Percentiles rank a stretch among this genome's conserved stretches.
Conservation (phyloP, 1,140 invertebrate genomes). For the Rhagoletis zephyria region DNA sequence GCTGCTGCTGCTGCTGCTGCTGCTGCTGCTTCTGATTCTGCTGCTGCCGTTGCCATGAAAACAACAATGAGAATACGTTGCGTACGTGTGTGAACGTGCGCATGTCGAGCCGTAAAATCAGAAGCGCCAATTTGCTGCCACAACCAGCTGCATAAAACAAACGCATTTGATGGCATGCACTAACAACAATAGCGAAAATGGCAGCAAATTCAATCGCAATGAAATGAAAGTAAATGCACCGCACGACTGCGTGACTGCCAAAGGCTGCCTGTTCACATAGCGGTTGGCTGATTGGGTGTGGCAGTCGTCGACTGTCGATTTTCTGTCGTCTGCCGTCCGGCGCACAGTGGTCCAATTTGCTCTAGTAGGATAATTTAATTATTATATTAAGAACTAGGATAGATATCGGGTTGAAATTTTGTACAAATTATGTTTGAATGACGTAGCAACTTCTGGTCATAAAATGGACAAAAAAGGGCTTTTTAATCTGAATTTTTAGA, state of each 20-base stretch:
- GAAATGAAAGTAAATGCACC: conserved; percentile 36
- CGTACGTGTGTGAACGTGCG: not conserved
- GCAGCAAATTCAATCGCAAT: conserved; percentile 30
- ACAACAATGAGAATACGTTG: not conserved
- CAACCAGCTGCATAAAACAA: conserved; percentile 49
- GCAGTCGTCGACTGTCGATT: not conserved
- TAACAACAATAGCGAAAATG: not conserved
- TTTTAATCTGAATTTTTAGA: no score
- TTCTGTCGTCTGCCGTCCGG: not conserved
- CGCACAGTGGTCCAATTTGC: no score
- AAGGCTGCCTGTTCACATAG: not conserved
- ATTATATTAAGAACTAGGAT: no score
- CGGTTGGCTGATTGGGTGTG: conserved; percentile 14
- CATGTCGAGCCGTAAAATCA: conserved; percentile 37
- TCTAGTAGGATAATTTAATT: no score
- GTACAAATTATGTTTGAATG: no score
- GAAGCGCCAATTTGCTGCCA: conserved; percentile 46
- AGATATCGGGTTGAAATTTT: no score
- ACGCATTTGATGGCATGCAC: conserved; percentile 17
- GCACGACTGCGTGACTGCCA: conserved; percentile 36
- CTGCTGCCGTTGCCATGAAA: not conserved
- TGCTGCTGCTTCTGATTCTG: not conserved
- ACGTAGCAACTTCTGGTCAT: no score
- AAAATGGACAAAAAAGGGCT: no score
- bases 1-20: not conserved